Percentiles rank a stretch among this genome's conserved stretches.
phyloP scores from a whole-genome alignment of 2,797 vertebrate genomes.

The Pterois miles region DNA sequence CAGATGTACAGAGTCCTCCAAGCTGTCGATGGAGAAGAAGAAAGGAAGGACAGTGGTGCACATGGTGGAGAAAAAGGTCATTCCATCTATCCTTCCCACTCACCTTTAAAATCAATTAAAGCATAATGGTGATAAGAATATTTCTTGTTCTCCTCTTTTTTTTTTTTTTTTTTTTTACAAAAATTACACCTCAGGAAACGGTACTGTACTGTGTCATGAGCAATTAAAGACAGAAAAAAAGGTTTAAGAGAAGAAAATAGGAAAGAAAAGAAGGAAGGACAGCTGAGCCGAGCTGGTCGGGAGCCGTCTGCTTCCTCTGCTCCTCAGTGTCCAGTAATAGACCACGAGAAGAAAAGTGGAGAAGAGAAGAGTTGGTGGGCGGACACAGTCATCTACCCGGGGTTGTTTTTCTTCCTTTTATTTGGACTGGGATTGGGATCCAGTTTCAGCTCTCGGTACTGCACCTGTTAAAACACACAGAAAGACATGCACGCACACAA shows the following conservation, averaged over 20 bases:
- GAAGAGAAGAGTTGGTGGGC: constrained; percentile 73
- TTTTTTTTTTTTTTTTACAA: constrained; percentile 62
- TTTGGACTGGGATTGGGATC: constrained; percentile 95
- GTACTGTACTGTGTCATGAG: constrained; percentile 83
- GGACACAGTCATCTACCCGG: constrained; percentile 85
- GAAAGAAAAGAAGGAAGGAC: constrained; percentile 19
- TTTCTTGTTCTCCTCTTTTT: constrained; percentile 19
- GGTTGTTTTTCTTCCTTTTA: constrained; percentile 98
- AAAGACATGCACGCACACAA: constrained; percentile 68
- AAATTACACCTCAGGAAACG: constrained; percentile 73
- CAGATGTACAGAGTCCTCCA: constrained; percentile 27
- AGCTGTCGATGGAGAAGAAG: constrained; percentile 51
- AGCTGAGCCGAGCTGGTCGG: constrained; percentile 51
- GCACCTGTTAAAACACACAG: constrained; percentile 98
- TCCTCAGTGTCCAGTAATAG: constrained; percentile 73
- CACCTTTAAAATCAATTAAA: constrained; percentile 52
- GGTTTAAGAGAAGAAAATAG: constrained; percentile 68
- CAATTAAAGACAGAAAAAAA: constrained; percentile 79
- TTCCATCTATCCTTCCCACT: constrained; percentile 43
- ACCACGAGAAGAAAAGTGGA: constrained; percentile 77
- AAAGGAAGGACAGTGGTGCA: constrained; percentile 39
- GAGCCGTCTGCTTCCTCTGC: constrained; percentile 52
- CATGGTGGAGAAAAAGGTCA: constrained; percentile 54
- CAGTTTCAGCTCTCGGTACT: constrained; percentile 96
- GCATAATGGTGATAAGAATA: constrained; percentile 21